Percentiles rank a stretch among this genome's conserved stretches.
Conservation (phyloP, 2,888 invertebrate genomes). For the Drosophila pseudotalamancana region DNA sequence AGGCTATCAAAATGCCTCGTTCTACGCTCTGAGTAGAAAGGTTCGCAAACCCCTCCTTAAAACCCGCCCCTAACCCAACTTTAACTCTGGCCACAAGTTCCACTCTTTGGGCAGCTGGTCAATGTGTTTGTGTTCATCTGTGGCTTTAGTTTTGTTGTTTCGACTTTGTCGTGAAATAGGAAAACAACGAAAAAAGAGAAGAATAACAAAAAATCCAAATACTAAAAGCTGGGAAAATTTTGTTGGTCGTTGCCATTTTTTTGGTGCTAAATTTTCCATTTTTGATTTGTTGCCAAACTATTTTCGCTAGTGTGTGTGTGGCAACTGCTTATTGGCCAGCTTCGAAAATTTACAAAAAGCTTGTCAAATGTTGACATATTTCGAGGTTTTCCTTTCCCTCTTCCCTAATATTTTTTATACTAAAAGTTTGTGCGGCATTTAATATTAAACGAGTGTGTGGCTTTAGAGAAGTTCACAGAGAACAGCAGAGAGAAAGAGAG, state of each 20-base stretch:
- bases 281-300: slow-evolving; percentile 68
- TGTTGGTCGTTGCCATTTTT: slow-evolving; percentile 22
- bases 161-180: slow-evolving; percentile 42
- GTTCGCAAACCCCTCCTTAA: not conserved
- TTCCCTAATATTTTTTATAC: not conserved
- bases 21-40: slow-evolving; percentile 4
- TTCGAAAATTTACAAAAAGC: slow-evolving; percentile 51
- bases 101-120: slow-evolving; percentile 21
- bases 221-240: slow-evolving; percentile 32
- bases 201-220: slow-evolving; percentile 28
- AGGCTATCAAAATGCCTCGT: slow-evolving; percentile 73
- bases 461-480: not conserved
- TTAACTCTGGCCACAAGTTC: not conserved
- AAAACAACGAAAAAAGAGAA: no score
- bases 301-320: slow-evolving; percentile 28
- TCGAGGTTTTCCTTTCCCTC: slow-evolving; percentile 17
- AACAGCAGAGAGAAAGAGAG: no score
- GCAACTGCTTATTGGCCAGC: slow-evolving; percentile 35
- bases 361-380: slow-evolving; percentile 70
- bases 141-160: slow-evolving; percentile 62
- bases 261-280: slow-evolving; percentile 47
- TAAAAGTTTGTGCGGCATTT: slow-evolving; percentile 49
- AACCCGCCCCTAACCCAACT: not conserved
- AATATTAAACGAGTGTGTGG: slow-evolving; percentile 16
- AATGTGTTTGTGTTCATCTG: slow-evolving; percentile 47